A percentile compares a stretch with the other conserved stretches of the same genome.
phyloP scores from a whole-genome alignment of 2,797 vertebrate genomes.

The Hafferia zeledoni region DNA sequence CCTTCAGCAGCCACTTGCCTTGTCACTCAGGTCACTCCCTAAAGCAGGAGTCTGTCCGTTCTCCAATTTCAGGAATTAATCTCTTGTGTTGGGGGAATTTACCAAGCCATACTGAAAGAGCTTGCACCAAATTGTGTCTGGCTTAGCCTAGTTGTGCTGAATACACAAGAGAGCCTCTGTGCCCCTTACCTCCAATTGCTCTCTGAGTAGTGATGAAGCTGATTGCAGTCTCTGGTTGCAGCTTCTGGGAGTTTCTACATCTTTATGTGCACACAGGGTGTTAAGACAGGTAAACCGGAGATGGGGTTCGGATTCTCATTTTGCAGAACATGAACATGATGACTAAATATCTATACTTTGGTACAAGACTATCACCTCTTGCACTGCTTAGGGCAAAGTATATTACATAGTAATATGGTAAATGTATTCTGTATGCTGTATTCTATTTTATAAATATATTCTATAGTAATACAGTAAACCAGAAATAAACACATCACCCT shows the following conservation, averaged over 20 bases:
- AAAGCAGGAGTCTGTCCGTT: neutral
- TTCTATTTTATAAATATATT: neutral
- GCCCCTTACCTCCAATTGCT: neutral
- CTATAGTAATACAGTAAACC: neutral
- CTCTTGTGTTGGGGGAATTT: neutral
- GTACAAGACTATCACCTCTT: neutral
- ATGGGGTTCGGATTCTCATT: neutral
- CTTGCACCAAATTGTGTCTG: neutral
- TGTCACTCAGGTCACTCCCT: neutral
- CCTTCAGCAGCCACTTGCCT: slow-evolving; percentile 1
- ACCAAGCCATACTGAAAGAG: neutral
- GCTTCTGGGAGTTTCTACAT: neutral
- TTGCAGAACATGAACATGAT: neutral
- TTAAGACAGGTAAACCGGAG: neutral
- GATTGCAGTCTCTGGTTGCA: neutral
- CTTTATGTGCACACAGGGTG: neutral
- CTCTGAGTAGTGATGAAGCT: neutral
- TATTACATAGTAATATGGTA: neutral
- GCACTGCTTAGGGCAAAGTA: neutral
- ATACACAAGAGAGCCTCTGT: slow-evolving; percentile 17
- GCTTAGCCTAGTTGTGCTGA: neutral
- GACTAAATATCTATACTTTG: neutral
- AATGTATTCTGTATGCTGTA: neutral
- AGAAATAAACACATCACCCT: neutral
- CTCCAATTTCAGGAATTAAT: slow-evolving; percentile 11